Conservation (phyloP, 1,140 invertebrate genomes). For the Macrobrachium nipponense region DNA sequence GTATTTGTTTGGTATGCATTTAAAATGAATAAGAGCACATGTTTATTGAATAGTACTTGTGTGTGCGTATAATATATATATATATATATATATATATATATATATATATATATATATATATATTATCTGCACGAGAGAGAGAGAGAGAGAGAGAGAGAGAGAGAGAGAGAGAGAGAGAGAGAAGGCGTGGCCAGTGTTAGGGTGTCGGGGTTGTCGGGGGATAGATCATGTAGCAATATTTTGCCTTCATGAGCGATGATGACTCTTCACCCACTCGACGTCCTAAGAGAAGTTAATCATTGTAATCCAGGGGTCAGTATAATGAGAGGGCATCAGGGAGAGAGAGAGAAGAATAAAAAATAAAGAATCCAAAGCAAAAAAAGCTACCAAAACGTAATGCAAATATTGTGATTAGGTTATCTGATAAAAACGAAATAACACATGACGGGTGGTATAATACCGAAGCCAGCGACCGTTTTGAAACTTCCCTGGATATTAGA, state of each 20-base stretch:
- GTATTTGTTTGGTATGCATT: not conserved
- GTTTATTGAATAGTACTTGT: not conserved
- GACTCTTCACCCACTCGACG: not conserved
- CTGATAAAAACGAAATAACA: slow-evolving; percentile 33
- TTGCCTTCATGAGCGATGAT: slow-evolving; percentile 9
- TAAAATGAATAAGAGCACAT: not conserved
- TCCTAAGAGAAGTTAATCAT: not conserved
- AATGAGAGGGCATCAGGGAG: not conserved
- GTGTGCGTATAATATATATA: slow-evolving; percentile 8
- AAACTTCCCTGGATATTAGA: slow-evolving; percentile 22
- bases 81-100: not conserved
- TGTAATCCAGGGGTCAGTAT: not conserved
- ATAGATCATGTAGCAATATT: not conserved
- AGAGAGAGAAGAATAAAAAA: not conserved
- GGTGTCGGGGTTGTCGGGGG: too few relatives aligned
- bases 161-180: slow-evolving; percentile 27
- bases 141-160: not conserved
- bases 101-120: slow-evolving; percentile 16
- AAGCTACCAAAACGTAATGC: slow-evolving; percentile 27
- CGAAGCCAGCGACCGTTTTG: not conserved
- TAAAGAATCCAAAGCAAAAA: not conserved
- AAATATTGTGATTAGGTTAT: slow-evolving; percentile 47
- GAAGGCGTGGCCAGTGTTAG: not conserved
- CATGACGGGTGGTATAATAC: slow-evolving; percentile 27
- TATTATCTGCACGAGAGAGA: not conserved